Evolutionary conservation across 1,140 invertebrate genomes (phyloP).

Genomic region (Leptinotarsa texana): DNA sequence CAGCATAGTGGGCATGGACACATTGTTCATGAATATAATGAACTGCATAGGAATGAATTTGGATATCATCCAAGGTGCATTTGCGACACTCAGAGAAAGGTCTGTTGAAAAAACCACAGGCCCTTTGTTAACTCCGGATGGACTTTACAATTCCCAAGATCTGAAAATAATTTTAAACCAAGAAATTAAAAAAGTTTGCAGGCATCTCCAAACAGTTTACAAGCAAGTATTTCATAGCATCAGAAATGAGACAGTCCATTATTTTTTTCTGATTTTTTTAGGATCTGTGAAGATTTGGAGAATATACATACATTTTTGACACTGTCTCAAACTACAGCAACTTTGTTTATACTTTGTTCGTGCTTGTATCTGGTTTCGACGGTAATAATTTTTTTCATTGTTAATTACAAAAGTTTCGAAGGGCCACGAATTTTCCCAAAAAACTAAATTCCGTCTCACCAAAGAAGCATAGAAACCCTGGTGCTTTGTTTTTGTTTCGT

Average conservation of each 20-base stretch:
- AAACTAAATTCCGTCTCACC: no score
- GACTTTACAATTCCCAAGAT: slow-evolving; percentile 31
- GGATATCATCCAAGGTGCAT: slow-evolving; percentile 48
- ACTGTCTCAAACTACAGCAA: slow-evolving; percentile 47
- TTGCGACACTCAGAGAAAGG: slow-evolving; percentile 42
- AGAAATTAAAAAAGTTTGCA: slow-evolving; percentile 46
- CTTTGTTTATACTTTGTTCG: slow-evolving; percentile 51
- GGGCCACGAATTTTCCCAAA: no score
- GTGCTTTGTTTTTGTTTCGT: no score
- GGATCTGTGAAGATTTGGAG: slow-evolving; percentile 45
- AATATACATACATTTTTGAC: slow-evolving; percentile 43
- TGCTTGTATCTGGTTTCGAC: slow-evolving; percentile 49
- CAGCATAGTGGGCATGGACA: slow-evolving; percentile 50
- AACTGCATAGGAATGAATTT: slow-evolving; percentile 47
- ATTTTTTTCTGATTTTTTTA: slow-evolving; percentile 28
- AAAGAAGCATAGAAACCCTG: no score
- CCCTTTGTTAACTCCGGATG: slow-evolving; percentile 4
- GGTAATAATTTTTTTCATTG: slow-evolving; percentile 29
- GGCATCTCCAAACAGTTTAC: slow-evolving; percentile 47
- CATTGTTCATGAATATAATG: slow-evolving; percentile 51
- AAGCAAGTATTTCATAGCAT: slow-evolving; percentile 28
- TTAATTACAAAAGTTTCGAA: no score
- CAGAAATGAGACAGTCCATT: no score
- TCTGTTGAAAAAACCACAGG: slow-evolving; percentile 16
- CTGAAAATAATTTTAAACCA: slow-evolving; percentile 35